Evolutionary conservation across 2,888 invertebrate species (phyloP), one percentile per base, ranked within the genome.

Genomic region (Lycia hirtaria): DNA sequence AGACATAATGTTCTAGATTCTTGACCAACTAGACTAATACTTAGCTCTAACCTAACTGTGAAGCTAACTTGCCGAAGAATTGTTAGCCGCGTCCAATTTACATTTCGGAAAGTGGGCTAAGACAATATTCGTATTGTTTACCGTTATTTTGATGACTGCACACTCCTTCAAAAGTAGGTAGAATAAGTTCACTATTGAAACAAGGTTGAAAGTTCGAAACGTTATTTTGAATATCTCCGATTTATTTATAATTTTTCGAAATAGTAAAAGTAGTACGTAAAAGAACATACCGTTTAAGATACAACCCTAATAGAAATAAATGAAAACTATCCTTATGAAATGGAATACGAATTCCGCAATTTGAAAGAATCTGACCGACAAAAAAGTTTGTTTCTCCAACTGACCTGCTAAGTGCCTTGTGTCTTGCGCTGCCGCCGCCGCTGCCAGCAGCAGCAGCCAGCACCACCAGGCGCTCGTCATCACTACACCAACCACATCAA

Each of bases 391-490:
- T 24, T 30, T 10, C 10, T 17, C 15, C n/a, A 35, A 60, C 63
- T 63, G 65, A 90, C 91, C 91, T 91, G 91, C 83, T 85, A 91
- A 80, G 71, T 87, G 86, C 72, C 87, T 85, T 67, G 90, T 87
- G 83, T 89, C 89, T 56, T 80, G 86, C 52, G 88, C 89, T 65
- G 85, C 83, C 57, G 78, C 83, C 62, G 80, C 78, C 30, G 76
- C 83, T 56, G 78, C 80, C 75, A 86, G 70, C 56, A 83, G 77
- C 73, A 88, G 83, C 80, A 88, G 88, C 85, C 84, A 88, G 87
- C 78, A 80, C 76, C 80, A 78, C 89, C 88, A 91, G 88, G 84
- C 80, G 87, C 85, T 83, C 91, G 91, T 91, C 75, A 78, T 81
- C 84, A 83, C 79, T 72, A 69, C 77, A 78, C 65, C 44, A 79